Conservation (phyloP, 2,888 invertebrate genomes). For the Platycnemis pennipes region DNA sequence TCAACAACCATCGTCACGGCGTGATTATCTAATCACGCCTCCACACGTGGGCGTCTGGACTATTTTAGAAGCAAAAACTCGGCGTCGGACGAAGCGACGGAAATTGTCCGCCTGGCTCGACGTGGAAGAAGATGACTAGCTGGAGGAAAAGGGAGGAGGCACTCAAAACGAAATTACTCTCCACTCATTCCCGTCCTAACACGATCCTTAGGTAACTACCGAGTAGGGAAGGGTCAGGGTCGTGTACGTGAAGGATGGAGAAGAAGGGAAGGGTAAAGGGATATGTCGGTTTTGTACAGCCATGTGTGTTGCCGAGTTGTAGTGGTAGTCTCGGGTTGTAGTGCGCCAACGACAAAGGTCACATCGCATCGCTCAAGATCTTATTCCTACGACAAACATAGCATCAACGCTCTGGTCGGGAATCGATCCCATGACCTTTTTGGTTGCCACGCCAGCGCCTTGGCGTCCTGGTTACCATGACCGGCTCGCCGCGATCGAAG, state of each 20-base stretch:
- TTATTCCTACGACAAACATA: too few relatives aligned
- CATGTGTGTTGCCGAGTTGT: too few relatives aligned
- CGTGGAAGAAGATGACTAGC: neutral
- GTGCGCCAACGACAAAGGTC: too few relatives aligned
- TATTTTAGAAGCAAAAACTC: neutral
- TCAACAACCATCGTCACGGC: neutral
- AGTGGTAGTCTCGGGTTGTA: too few relatives aligned
- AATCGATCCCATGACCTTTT: too few relatives aligned
- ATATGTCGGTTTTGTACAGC: neutral
- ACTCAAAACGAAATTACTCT: conserved; percentile 6
- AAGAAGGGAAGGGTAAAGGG: neutral
- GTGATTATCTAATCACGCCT: conserved; percentile 18
- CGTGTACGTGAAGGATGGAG: neutral
- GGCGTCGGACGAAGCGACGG: neutral
- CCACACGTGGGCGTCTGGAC: conserved; percentile 3
- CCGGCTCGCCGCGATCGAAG: too few relatives aligned
- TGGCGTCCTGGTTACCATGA: too few relatives aligned
- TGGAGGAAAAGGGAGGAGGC: neutral
- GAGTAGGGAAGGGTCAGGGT: too few relatives aligned
- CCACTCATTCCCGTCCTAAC: neutral
- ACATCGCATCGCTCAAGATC: too few relatives aligned
- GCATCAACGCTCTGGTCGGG: too few relatives aligned
- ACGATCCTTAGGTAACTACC: neutral
- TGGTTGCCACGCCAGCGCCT: too few relatives aligned
- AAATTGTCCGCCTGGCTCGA: neutral